phyloP scores from a whole-genome alignment of 2,888 invertebrate genomes.

The Branchipolynoe longqiensis region DNA sequence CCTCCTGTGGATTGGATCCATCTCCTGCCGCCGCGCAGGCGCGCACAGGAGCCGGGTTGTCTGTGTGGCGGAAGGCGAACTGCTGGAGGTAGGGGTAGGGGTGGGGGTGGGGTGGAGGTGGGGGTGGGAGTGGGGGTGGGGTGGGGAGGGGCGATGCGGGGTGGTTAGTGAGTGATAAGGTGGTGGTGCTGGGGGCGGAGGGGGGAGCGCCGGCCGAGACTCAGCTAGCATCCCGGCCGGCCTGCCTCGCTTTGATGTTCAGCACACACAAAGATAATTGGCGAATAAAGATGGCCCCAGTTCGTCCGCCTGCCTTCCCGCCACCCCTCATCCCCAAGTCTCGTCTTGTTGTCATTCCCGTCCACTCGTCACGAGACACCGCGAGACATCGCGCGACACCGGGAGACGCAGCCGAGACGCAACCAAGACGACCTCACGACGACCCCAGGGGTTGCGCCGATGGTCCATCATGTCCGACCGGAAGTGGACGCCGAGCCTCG shows the following conservation, averaged over 20 bases:
- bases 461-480: background rate
- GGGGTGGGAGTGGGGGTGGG: background rate
- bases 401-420: no score
- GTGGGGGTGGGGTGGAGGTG: background rate
- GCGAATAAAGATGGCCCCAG: background rate
- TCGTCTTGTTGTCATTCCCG: slow-evolving; percentile 26
- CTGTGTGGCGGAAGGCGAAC: background rate
- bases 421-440: no score
- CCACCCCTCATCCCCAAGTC: background rate
- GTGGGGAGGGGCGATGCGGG: background rate
- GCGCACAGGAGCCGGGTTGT: no score
- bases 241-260: slow-evolving; percentile 28
- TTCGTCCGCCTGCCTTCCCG: no score
- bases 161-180: background rate
- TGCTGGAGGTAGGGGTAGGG: background rate
- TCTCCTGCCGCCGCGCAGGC: no score
- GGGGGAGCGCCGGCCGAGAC: background rate
- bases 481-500: background rate
- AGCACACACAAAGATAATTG: slow-evolving; percentile 34
- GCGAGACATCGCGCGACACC: no score
- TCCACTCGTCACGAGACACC: background rate
- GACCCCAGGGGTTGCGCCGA: background rate
- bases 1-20: background rate
- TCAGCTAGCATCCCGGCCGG: slow-evolving; percentile 31
- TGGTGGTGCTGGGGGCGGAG: background rate